Evolutionary conservation across 2,113 vertebrate species (phyloP).

Genomic region (Zosterops hypoxanthus): DNA sequence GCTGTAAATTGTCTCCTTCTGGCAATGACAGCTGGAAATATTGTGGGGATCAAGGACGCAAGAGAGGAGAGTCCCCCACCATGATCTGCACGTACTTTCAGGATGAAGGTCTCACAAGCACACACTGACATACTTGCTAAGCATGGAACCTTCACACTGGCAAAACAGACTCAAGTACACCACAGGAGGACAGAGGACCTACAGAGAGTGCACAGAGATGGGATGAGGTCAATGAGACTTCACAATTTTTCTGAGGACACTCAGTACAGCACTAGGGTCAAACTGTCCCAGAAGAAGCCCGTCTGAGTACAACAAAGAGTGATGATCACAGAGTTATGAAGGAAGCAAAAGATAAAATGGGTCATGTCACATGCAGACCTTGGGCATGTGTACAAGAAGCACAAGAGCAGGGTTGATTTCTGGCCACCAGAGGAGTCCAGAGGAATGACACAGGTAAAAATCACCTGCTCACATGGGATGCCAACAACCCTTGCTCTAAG

Average conservation of each 20-base stretch:
- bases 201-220: background rate
- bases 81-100: background rate
- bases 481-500: background rate
- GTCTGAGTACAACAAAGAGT: background rate
- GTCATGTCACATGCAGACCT: background rate
- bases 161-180: background rate
- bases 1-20: background rate
- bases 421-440: background rate
- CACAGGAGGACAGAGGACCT: background rate
- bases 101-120: background rate
- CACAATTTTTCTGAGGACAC: background rate
- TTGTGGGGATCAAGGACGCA: background rate
- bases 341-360: background rate
- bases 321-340: background rate
- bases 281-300: background rate
- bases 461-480: background rate
- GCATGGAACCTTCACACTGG: background rate
- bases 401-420: background rate
- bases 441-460: background rate
- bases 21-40: background rate
- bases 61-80: background rate
- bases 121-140: background rate
- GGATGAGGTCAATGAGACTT: background rate
- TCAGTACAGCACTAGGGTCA: background rate
- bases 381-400: background rate